phyloP scores from a whole-genome alignment of 2,888 invertebrate species.

The Pegoplata infirma region DNA sequence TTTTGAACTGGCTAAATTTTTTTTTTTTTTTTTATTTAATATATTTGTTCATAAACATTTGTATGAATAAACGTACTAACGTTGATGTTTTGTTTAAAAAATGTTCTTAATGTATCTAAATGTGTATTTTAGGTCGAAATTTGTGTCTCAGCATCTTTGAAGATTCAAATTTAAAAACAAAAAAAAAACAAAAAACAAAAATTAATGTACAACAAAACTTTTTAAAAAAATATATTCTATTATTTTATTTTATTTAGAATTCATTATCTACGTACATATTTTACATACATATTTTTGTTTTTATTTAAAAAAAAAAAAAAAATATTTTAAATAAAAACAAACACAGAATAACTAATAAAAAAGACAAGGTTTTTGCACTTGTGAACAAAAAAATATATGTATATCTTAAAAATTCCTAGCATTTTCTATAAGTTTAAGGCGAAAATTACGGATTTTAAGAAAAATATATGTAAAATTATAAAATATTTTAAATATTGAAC shows the following conservation, averaged over 20 bases:
- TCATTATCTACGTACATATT: neutral
- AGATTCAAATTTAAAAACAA: constrained; percentile 30
- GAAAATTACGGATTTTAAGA: no score
- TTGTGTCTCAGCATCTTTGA: constrained; percentile 23
- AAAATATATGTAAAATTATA: no score
- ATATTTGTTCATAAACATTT: constrained; percentile 1
- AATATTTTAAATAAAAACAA: neutral
- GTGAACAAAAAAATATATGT: neutral
- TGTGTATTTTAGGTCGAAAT: constrained; percentile 49
- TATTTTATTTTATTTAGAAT: constrained; percentile 16
- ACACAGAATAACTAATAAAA: neutral
- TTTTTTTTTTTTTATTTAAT: constrained; percentile 28
- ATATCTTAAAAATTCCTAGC: neutral
- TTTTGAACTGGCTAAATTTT: constrained; percentile 26
- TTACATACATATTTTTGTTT: constrained; percentile 1
- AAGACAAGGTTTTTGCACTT: neutral
- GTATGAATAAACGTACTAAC: constrained; percentile 5
- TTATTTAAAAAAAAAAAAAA: neutral
- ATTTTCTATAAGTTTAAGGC: neutral
- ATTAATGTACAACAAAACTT: constrained; percentile 24
- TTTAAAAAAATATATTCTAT: constrained; percentile 2
- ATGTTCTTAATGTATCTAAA: constrained; percentile 28
- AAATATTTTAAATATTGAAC: no score
- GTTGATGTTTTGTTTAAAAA: constrained; percentile 6
- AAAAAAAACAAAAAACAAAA: no score